phyloP scores from a whole-genome alignment of 2,113 vertebrate species.

The Limanda limanda region DNA sequence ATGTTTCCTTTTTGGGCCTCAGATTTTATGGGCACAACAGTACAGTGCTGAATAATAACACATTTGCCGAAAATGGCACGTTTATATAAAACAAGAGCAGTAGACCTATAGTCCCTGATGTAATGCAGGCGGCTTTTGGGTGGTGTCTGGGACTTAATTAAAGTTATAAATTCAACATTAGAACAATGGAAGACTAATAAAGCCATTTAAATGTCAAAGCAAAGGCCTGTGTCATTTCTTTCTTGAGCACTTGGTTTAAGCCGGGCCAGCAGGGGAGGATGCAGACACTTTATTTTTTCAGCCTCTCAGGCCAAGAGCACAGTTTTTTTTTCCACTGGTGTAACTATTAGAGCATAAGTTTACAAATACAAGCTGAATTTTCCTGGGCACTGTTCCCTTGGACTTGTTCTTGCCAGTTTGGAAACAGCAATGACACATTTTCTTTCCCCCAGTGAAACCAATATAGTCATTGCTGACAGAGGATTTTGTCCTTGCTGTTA shows the following conservation, averaged over 20 bases:
- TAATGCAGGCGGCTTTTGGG: conserved; percentile 40
- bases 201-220: conserved; percentile 33
- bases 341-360: conserved; percentile 41
- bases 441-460: conserved; percentile 56
- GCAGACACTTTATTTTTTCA: conserved; percentile 45
- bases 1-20: background rate
- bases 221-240: conserved; percentile 26
- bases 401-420: conserved; percentile 51
- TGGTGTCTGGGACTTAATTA: conserved; percentile 53
- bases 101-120: conserved; percentile 39
- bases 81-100: conserved; percentile 20
- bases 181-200: conserved; percentile 69
- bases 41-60: background rate
- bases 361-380: conserved; percentile 54
- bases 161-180: conserved; percentile 50
- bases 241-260: conserved; percentile 31
- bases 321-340: conserved; percentile 31
- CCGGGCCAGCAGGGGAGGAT: conserved; percentile 34
- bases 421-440: conserved; percentile 34
- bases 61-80: conserved; percentile 5
- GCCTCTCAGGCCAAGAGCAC: conserved; percentile 25
- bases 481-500: conserved; percentile 24
- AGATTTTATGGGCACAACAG: background rate
- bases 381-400: conserved; percentile 47
- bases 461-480: conserved; percentile 41